Base-by-base conservation (phyloP, 2,888 invertebrate genomes). In the Drosophila engyochracea region DNA sequence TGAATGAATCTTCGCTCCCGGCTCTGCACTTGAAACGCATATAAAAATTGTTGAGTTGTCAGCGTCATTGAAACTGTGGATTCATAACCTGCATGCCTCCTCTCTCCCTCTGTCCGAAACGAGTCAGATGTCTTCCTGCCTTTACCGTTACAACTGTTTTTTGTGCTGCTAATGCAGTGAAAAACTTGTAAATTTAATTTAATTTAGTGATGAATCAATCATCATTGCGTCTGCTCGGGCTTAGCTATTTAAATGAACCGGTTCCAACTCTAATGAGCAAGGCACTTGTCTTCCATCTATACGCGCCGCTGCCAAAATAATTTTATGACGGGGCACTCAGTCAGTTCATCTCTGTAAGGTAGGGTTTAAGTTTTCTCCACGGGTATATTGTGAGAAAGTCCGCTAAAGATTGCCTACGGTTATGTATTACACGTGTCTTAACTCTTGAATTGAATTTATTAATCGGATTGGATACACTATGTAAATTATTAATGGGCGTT, bases 121-220 rank as follows among this genome's bases (percentile, higher is more conserved):
- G 16, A 49, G 33, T 47, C 47, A 37, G 31, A n/a, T 39, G 49
- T 58, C 22, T 64, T 30, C 60, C 47, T 64, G 44, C 41, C 51
- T 58, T 74, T 78, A 60, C 70, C 74, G 78, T 74, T 78, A 70
- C 70, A 71, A 74, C 64, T 68, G 81, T 37, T 16, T 31, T 53
- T 53, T n/a, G n/a, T 52, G 52, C 28, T 67, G 67, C 53, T 70
- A 74, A 74, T 74, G 61, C 69, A 76, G 75, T 81, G 86, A 61
- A 82, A 79, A 77, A 76, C 83, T 78, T 74, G 75, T 81, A 85
- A 83, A 75, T 57, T 75, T 74, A 68, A 83, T 84, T 83, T 86
- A 83, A 86, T 87, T 82, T 70, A 81, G 81, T 75, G 72, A 87
- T 83, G 88, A 85, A 85, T 85, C 85, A 85, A 85, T 85, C 85